Evolutionary conservation across 30 jellyfish, hydroid and myxozoan species (phyloP), one percentile per base, ranked within the genome.

Genomic region (Cassiopea xamachana): DNA sequence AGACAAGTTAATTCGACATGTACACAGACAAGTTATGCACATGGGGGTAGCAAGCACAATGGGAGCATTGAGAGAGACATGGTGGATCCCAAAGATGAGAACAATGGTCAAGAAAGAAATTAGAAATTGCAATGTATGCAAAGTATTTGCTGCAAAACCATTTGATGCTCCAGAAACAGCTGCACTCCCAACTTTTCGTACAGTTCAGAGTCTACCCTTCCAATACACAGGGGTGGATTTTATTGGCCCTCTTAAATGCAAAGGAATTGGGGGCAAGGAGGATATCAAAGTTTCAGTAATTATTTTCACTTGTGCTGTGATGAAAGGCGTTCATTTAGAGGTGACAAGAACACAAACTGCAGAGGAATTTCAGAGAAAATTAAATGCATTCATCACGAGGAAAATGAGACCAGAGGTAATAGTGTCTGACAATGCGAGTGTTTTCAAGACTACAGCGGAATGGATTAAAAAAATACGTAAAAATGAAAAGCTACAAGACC

Each of bases 51-150:
- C 64, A 55, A 55, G 64, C 64, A 55, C 64, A 55, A 55, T 55
- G 39, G 64, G 64, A 10, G 7, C 10, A 55, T 3, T 55, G 7
- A 55, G 12, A 27, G 79, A 77, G 86, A 45, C 69, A 47, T 77
- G 86, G 86, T 77, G 69, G 72, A 77, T 77, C 48, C 86, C 86
- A 77, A 77, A 77, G 6, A 48, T 55, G 72, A 77, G 72, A 77
- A 77, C 48, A 17, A 10, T 47, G 27, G 86, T 48, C 4, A 77
- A 77, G 80, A 81, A 51, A 59, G 78, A 9, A 44, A 62, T 62
- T 17, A 48, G 19, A 16, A 81, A 46, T 46, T 81, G 78, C 81
- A 81, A 51, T 62, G 64, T 62, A 60, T 81, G 89, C 72, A 77
- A 77, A 77, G 86, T 77, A 55, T 17, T 77, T 39, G 76, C 86